These are phyloP conservation scores for Drosophila paracracens DNA, from an alignment of 2,888 invertebrate genomes.

Conservation along the genomic window DNA sequence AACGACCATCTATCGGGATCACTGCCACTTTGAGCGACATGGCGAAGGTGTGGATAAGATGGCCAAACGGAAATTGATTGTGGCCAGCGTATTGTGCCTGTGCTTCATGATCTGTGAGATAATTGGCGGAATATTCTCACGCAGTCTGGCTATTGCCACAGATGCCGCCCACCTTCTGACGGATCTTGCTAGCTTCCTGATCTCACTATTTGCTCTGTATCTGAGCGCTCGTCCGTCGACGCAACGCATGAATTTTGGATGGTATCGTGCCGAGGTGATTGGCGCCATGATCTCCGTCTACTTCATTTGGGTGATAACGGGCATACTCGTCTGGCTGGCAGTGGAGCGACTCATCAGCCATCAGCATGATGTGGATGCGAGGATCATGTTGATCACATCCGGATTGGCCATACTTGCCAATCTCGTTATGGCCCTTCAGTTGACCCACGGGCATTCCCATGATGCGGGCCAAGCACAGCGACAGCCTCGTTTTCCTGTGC, in stretches of 20 bases:
- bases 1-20: slow-evolving; percentile 40
- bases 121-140: slow-evolving; percentile 57
- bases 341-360: slow-evolving; percentile 91
- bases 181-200: slow-evolving; percentile 63
- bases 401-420: slow-evolving; percentile 96
- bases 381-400: slow-evolving; percentile 96
- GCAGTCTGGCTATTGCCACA: slow-evolving; percentile 69
- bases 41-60: slow-evolving; percentile 36
- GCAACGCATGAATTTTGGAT: slow-evolving; percentile 93
- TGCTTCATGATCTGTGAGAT: slow-evolving; percentile 59
- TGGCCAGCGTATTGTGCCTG: slow-evolving; percentile 56
- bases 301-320: slow-evolving; percentile 98
- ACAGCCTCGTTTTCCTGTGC: background rate
- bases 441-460: slow-evolving; percentile 50
- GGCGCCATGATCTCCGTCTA: slow-evolving; percentile 98
- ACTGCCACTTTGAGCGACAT: slow-evolving; percentile 48
- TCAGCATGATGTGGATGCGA: slow-evolving; percentile 93
- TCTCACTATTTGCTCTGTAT: slow-evolving; percentile 61
- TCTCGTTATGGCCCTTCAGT: slow-evolving; percentile 86
- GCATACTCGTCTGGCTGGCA: slow-evolving; percentile 96
- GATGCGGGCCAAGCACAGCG: slow-evolving; percentile 5
- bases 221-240: slow-evolving; percentile 57
- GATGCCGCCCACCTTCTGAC: slow-evolving; percentile 69
- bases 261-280: slow-evolving; percentile 97
- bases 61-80: slow-evolving; percentile 55